A percentile compares a stretch with the other conserved stretches of the same genome.
Evolutionary conservation across 1,140 invertebrate species (phyloP).

Genomic region (Cotesia typhae): DNA sequence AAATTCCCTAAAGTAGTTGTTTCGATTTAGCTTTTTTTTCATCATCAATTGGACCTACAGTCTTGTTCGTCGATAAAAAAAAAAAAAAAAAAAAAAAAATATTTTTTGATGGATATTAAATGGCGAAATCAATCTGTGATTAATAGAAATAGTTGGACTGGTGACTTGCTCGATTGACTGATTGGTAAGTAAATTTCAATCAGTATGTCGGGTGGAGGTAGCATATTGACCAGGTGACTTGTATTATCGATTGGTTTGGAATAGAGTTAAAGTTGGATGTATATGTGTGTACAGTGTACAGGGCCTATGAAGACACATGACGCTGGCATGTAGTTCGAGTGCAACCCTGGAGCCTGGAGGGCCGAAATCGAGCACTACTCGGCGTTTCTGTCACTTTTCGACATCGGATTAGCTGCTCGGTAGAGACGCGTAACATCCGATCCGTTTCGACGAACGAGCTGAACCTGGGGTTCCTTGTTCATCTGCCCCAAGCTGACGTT

Average conservation of each 20-base stretch:
- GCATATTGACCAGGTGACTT: slow-evolving; percentile 26
- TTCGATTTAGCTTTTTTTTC: no score
- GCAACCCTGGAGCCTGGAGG: background rate
- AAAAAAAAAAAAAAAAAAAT: no score
- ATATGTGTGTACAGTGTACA: background rate
- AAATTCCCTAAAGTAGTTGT: no score
- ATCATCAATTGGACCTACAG: no score
- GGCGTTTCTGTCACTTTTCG: slow-evolving; percentile 32
- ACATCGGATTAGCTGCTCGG: slow-evolving; percentile 11
- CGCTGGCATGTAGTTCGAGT: no score
- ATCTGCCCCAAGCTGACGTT: slow-evolving; percentile 48
- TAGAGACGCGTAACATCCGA: slow-evolving; percentile 41
- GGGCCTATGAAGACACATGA: background rate
- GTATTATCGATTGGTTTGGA: slow-evolving; percentile 8
- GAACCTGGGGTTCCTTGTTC: slow-evolving; percentile 43
- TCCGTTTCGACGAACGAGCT: slow-evolving; percentile 48
- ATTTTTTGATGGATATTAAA: no score
- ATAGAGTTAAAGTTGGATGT: background rate
- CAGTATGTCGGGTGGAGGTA: background rate
- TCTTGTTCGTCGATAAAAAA: no score
- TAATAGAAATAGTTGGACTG: no score
- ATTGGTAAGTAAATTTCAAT: no score
- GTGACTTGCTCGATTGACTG: no score
- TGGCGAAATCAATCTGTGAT: no score
- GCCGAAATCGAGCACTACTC: slow-evolving; percentile 12